Evolutionary conservation across 2,113 vertebrate species (phyloP), one percentile per base, ranked within the genome.

Genomic region (Taxidea taxus): DNA sequence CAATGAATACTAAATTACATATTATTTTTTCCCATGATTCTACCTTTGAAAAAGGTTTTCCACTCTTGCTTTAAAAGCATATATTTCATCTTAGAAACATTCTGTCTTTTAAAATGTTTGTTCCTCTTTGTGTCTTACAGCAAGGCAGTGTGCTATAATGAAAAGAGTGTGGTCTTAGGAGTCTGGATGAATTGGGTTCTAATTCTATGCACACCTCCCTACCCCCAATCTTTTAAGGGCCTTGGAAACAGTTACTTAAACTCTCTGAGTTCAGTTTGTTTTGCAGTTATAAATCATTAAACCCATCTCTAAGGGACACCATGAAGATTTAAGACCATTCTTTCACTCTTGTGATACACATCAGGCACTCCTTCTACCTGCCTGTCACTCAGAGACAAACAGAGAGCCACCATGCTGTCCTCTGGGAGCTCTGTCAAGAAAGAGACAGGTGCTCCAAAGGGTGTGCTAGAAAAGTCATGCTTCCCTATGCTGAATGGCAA

Each of bases 1-100:
- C 62, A 93, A 78, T 78, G 87, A 96, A 87, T 75, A 64, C 60
- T 66, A 95, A 96, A 95, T 96, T 84, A 93, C n/a, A 92, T 60
- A 93, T 87, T 70, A 78, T 95, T 93, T 87, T 31, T 7, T 4
- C 15, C 51, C 68, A 86, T 7, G 44, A 75, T 81, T 84, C 87
- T 94, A 95, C 51, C 84, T 81, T 83, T 62, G 80, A 86, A 92
- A 92, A 93, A 87, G 20, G 34, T 90, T 94, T 95, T 90, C 90
- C 37, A 15, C 31, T 87, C 74, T 87, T 96, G 62, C 83, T 96
- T 93, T 54, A 42, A 75, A 95, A 85, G 72, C 1, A 87, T 13
- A 51, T 13, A 91, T 51, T 95, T 87, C 14, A 95, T 75, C 29
- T 87, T 81, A 88, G 74, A 74, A 92, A 60, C 47, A 3, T 49